Base-by-base conservation (phyloP, 2,888 invertebrate species). In the Heliothis peltigera region DNA sequence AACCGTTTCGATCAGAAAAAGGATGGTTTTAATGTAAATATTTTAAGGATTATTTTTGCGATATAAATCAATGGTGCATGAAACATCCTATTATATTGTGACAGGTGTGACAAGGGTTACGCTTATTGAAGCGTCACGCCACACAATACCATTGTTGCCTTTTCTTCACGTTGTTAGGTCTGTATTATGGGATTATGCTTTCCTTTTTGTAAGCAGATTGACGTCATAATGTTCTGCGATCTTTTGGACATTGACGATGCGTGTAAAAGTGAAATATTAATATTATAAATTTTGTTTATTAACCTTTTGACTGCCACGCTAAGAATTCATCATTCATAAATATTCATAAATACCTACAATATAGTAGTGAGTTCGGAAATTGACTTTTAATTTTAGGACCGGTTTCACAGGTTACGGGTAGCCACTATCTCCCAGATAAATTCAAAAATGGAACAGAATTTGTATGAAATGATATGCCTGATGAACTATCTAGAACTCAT, bases 101-200 rank as follows among this genome's bases (percentile, higher is more conserved):
- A 83, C 90, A 91, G 91, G 88, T 89, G 89, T 88, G 91, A 90
- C 82, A 77, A 86, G 87, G 88, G 86, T 87, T 2, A 43, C 25
- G 55, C 56, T 79, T 82, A 77, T 83, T 85, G 80, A 82, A 64
- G 80, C 85, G 83, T 78, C 71, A 68, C 76, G 22, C 18, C 10
- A 51, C 51, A 81, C 75, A 83, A 84, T 80, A 42, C 74, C 65
- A 71, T 71, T 64, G 61, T 47, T 68, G 49, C 60, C 57, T 62
- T 74, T 80, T 80, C 76, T 79, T 60, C 48, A 22, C 12, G 51
- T 70, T 69, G 69, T 72, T 68, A 63, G 44, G 22, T 35, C 39
- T 35, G 19, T 42, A 28, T 48, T 52, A 61, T 60, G 28, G 58
- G 63, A 61, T 68, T 64, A 64, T 55, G 15, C 46, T 43, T 56